Conservation (phyloP, 1,140 invertebrate species). For the Rhopalosiphum maidis region DNA sequence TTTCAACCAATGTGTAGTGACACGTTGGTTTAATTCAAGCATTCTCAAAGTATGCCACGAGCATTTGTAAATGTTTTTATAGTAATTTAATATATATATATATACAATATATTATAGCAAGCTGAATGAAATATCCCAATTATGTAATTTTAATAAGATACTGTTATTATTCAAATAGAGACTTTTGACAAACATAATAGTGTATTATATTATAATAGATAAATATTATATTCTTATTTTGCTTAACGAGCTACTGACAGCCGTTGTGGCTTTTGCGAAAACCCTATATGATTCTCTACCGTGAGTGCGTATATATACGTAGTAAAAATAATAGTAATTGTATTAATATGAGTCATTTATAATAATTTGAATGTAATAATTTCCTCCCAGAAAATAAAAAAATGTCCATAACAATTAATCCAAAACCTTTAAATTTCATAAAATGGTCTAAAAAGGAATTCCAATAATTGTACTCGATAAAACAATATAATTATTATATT, state of each 20-base stretch:
- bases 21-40: too few species aligned
- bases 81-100: too few species aligned
- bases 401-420: neutral
- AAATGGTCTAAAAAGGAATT: neutral
- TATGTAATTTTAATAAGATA: neutral
- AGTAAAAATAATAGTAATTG: neutral
- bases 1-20: too few species aligned
- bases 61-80: too few species aligned
- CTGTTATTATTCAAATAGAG: neutral
- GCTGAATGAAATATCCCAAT: neutral
- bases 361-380: neutral
- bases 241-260: neutral
- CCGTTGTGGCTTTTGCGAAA: neutral
- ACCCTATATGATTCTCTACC: neutral
- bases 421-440: neutral
- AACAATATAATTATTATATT: neutral
- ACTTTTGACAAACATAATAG: neutral
- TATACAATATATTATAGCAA: neutral
- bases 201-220: neutral
- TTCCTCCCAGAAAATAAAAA: neutral
- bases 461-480: neutral
- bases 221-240: neutral
- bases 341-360: neutral
- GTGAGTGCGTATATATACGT: neutral
- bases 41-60: too few species aligned